Percentiles rank a stretch among this genome's conserved stretches.
phyloP scores from a whole-genome alignment of 2,797 vertebrate species.

The Nyctalus aviator region DNA sequence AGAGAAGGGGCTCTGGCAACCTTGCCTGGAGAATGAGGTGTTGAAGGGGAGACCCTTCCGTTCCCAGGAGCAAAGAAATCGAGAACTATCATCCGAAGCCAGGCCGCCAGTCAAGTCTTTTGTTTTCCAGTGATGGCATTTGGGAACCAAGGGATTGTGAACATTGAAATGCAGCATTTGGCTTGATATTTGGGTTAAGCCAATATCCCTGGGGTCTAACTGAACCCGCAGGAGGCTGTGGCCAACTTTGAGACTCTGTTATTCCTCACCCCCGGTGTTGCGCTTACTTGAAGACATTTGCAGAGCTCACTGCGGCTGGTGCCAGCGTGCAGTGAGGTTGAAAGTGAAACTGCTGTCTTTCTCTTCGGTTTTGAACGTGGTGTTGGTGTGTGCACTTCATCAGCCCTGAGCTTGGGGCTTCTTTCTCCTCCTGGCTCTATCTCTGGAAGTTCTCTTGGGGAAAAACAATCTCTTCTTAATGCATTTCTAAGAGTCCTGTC shows the following conservation, averaged over 20 bases:
- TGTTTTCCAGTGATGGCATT: conserved; percentile 37
- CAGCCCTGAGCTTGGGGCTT: not conserved
- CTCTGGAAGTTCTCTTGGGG: conserved; percentile 57
- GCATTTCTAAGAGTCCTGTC: not conserved
- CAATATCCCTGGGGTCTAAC: conserved; percentile 45
- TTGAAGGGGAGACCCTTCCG: not conserved
- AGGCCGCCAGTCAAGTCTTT: conserved; percentile 27
- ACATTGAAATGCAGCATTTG: conserved; percentile 62
- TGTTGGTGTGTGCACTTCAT: conserved; percentile 41
- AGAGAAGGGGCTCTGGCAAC: not conserved
- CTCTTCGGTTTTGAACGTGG: conserved; percentile 8
- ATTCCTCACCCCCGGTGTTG: not conserved
- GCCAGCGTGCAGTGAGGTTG: not conserved
- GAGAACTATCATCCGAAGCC: conserved; percentile 23
- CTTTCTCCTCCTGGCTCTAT: conserved; percentile 33
- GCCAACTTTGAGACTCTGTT: not conserved
- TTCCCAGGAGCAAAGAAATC: conserved; percentile 2
- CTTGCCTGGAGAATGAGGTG: not conserved
- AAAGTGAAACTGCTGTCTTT: conserved; percentile 33
- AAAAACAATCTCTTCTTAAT: not conserved
- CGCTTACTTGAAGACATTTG: not conserved
- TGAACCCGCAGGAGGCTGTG: conserved; percentile 5
- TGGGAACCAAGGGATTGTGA: conserved; percentile 19
- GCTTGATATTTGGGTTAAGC: conserved; percentile 52
- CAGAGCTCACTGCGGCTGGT: not conserved